Evolutionary conservation across 30 jellyfish, hydroid and myxozoan genomes (phyloP), one percentile per base, ranked within the genome.

Genomic region (Hydra vulgaris): DNA sequence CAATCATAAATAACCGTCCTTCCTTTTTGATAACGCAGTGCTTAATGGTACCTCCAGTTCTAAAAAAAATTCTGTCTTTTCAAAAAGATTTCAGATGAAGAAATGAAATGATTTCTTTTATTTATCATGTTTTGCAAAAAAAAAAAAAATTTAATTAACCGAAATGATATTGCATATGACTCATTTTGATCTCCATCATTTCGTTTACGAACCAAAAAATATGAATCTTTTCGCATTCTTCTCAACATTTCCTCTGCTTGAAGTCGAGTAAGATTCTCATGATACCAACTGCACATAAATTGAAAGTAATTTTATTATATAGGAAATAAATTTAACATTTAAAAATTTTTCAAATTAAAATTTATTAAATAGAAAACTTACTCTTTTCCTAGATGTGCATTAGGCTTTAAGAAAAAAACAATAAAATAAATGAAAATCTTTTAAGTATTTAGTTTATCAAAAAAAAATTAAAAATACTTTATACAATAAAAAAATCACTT

Each of bases 191-290:
- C 92, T 18, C 70, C 72, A 17, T 75, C 70, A 53, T 77, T 94
- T 66, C 98, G 76, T 74, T 83, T 91, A 26, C 98, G 82, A 15
- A 91, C 98, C 17, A 91, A 77, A 66, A 91, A 91, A 94, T 86
- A 91, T 67, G 95, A 95, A 86, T 91, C 98, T 84, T 84, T 86
- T 18, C 92, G 96, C 76, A 91, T 83, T 85, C 98, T 80, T 76
- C 85, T 86, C 26, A 91, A 87, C 98, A 91, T 91, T 81, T 91
- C 98, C 81, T 91, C 98, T 40, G 98, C 98, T 79, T 86, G 96
- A 71, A 83, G 95, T 66, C 98, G 82, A 15, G 98, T 91, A 23
- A 86, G 81, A 74, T 91, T 91, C 21, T 91, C 98, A 67, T 91
- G 98, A 68, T 91, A 91, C 98, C 98, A 91, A 70, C 97, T 90